Evolutionary conservation across 2,888 invertebrate species (phyloP).

Genomic region (Prionchulus punctatus): DNA sequence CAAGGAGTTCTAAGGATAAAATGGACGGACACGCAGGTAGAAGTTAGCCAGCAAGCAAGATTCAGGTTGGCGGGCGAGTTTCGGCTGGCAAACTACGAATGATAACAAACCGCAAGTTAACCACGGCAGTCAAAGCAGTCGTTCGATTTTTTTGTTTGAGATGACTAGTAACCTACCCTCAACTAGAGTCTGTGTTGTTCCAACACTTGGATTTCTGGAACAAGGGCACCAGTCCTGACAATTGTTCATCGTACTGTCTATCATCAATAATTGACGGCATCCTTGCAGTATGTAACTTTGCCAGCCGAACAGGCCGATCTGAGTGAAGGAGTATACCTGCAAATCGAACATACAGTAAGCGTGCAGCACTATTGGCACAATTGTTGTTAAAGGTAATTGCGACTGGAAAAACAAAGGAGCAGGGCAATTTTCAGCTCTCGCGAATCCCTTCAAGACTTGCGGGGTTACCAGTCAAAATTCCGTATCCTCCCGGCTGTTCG

Average conservation of each 20-base stretch:
- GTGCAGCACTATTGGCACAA: background rate
- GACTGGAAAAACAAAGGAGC: background rate
- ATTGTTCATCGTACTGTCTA: background rate
- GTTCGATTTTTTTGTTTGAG: too few species aligned
- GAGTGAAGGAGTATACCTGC: slow-evolving; percentile 26
- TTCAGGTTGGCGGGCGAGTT: too few species aligned
- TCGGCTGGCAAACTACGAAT: too few species aligned
- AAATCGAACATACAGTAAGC: too few species aligned
- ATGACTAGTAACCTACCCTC: background rate
- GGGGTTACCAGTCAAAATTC: background rate
- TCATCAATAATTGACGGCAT: slow-evolving; percentile 2
- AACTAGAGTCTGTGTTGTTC: background rate
- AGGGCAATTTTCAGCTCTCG: too few species aligned
- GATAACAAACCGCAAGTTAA: too few species aligned
- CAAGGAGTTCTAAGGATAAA: too few species aligned
- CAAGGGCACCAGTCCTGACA: slow-evolving; percentile 4
- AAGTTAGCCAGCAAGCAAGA: too few species aligned
- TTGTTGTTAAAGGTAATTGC: background rate
- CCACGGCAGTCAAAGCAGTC: background rate
- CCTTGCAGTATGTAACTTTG: slow-evolving; percentile 15
- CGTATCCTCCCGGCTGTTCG: background rate
- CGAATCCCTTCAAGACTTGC: too few species aligned
- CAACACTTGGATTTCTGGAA: background rate
- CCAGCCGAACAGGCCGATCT: slow-evolving; percentile 29
- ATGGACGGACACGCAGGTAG: too few species aligned